phyloP scores from a whole-genome alignment of 2,113 vertebrate species.

The Pedetes capensis region DNA sequence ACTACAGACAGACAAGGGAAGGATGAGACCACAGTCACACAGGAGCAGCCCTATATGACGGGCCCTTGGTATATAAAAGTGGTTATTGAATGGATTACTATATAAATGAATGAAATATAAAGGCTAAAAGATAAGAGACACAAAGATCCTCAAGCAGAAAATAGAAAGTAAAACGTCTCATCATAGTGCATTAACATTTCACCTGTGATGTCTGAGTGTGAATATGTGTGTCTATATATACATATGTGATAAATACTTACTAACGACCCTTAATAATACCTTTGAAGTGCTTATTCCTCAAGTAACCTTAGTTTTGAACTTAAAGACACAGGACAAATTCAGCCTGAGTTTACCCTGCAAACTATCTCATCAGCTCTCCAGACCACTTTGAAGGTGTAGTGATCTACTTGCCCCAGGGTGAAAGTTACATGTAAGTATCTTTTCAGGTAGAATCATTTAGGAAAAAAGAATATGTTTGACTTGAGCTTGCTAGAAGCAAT shows the following conservation, averaged over 20 bases:
- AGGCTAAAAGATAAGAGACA: not conserved
- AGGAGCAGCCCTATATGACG: not conserved
- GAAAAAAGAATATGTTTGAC: not conserved
- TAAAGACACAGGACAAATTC: not conserved
- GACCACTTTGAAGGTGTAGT: not conserved
- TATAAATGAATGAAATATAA: not conserved
- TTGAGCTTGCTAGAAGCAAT: conserved; percentile 5
- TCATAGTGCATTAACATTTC: not conserved
- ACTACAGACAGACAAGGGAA: not conserved
- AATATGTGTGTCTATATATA: not conserved
- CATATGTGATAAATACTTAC: not conserved
- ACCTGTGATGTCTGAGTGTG: not conserved
- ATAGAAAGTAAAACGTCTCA: not conserved
- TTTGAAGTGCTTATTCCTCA: not conserved
- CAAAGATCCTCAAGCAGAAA: not conserved
- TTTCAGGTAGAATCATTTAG: conserved; percentile 12
- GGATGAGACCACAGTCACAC: not conserved
- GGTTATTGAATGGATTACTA: not conserved
- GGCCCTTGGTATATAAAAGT: no score
- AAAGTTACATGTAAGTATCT: not conserved
- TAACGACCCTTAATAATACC: not conserved
- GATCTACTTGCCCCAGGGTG: not conserved
- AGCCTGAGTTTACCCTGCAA: not conserved
- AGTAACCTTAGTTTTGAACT: not conserved
- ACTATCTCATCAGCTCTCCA: not conserved